Base-by-base conservation (phyloP, 2,888 invertebrate species). In the Zeuzera pyrina region DNA sequence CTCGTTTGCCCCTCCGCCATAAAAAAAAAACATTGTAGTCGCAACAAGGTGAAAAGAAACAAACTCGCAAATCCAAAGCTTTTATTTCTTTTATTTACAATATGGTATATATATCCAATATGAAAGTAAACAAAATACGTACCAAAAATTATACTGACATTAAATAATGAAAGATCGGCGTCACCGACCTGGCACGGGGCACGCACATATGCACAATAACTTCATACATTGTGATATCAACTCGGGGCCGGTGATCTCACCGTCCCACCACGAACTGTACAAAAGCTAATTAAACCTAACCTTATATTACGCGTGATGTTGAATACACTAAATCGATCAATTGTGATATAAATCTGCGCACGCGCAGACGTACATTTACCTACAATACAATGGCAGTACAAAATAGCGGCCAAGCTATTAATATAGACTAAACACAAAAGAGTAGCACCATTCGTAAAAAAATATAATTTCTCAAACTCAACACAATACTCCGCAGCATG, bases 101-200 rank as follows among this genome's bases (percentile, higher is more conserved):
- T 79, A 65, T 68, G 76, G 61, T 60, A n/a, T n/a, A n/a, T n/a
- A n/a, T n/a, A n/a, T 49, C 51, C 62, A 60, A 78, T 81, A 81
- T 76, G 79, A 81, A 81, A 83, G 77, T 81, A 79, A 81, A 78
- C 81, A 83, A 81, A 79, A 70, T 72, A 77, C 68, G 65, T 78
- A 79, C 72, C 68, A 74, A 78, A 69, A 66, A 67, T 53, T 68
- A 59, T 68, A 71, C 73, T 71, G 68, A 65, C 58, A 67, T 63
- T 57, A 57, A 61, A 64, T 60, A 57, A 57, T 50, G 57, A 50
- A 50, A 53, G 51, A 52, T 47, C 53, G 53, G 43, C 42, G 38
- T 42, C 43, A 43, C 41, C n/a, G n/a, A 49, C 39, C 39, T 51
- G 45, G 45, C 44, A 45, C 44, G 50, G 42, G 41, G 41, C 41